Conservation (phyloP, 1,140 invertebrate species). For the Papilio polyxenes region DNA sequence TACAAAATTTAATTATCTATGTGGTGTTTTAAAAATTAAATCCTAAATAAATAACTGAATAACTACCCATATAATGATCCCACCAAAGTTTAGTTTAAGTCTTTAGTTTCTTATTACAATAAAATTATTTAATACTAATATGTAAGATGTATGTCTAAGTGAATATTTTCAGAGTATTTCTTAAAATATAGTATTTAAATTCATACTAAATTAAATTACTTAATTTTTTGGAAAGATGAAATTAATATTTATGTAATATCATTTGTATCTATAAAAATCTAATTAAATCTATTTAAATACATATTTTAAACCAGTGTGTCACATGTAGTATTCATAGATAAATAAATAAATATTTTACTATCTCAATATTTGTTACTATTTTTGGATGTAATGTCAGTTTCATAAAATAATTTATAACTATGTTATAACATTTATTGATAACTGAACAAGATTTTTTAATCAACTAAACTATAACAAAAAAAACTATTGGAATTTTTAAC, state of each 20-base stretch:
- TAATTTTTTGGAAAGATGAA: slow-evolving; percentile 20
- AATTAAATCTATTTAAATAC: slow-evolving; percentile 35
- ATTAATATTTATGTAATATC: slow-evolving; percentile 30
- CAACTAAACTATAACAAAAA: background rate
- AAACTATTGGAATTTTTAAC: background rate
- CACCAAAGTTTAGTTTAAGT: slow-evolving; percentile 79
- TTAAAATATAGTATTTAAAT: slow-evolving; percentile 22
- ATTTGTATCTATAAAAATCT: slow-evolving; percentile 8
- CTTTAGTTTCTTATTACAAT: slow-evolving; percentile 60
- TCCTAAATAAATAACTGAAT: slow-evolving; percentile 54
- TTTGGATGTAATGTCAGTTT: slow-evolving; percentile 6
- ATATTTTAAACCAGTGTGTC: slow-evolving; percentile 47
- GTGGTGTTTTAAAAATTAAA: slow-evolving; percentile 26
- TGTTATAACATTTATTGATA: background rate
- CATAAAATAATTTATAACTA: background rate
- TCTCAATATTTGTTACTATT: background rate
- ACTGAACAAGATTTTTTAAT: background rate
- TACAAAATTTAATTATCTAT: background rate
- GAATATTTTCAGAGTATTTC: slow-evolving; percentile 51
- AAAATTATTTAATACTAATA: slow-evolving; percentile 41
- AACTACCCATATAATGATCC: slow-evolving; percentile 76
- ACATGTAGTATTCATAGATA: slow-evolving; percentile 30
- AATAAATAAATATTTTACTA: slow-evolving; percentile 8
- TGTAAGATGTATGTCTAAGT: slow-evolving; percentile 40
- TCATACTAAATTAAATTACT: slow-evolving; percentile 24